Conservation (phyloP, 2,113 vertebrate genomes). For the Calypte anna region DNA sequence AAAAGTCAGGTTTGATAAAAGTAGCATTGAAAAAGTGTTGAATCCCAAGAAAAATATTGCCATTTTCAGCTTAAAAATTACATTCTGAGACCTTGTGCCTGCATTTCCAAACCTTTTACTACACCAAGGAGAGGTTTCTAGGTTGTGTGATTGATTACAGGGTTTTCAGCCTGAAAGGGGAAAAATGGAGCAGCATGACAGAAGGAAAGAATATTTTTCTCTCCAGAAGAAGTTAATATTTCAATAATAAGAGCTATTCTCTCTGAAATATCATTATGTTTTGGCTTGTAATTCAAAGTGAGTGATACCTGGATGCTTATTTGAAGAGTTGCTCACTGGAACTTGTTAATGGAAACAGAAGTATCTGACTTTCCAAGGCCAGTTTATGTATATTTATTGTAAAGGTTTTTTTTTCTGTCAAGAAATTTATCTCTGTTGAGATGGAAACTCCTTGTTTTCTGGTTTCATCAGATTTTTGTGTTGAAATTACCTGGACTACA, state of each 20-base stretch:
- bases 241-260: background rate
- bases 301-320: background rate
- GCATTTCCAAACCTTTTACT: background rate
- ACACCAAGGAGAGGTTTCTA: background rate
- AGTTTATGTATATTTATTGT: background rate
- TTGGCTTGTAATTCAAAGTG: background rate
- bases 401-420: background rate
- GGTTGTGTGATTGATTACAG: background rate
- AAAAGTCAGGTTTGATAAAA: background rate
- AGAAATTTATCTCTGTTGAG: background rate
- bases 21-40: background rate
- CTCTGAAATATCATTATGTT: background rate
- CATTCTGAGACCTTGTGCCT: background rate
- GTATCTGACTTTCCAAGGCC: background rate
- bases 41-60: background rate
- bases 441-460: background rate
- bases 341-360: background rate
- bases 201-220: conserved; percentile 21
- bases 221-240: background rate
- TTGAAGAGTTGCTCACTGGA: background rate
- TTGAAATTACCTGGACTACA: background rate
- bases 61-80: background rate
- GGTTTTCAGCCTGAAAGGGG: background rate
- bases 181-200: background rate
- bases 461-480: background rate